Base-by-base conservation (phyloP, 2,888 invertebrate species). In the Bembecia ichneumoniformis region DNA sequence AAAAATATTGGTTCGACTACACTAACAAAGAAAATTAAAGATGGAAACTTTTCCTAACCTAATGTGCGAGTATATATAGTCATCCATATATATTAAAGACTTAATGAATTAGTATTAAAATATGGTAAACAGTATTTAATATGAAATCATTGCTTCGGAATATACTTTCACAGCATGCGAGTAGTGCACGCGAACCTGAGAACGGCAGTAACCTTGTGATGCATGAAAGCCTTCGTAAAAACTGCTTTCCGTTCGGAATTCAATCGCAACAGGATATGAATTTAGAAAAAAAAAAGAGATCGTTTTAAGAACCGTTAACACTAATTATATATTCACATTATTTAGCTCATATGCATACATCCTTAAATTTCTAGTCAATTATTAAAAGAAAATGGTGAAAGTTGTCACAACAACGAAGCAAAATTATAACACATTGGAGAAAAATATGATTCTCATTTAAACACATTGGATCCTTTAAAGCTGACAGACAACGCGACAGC, bases 121-220 rank as follows among this genome's bases (percentile, higher is more conserved):
- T 82, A 84, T 86, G 80, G 77, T 77, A 83, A 82, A 78, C 28
- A 28, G 9, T 80, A 69, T 78, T 74, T 63, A 66, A 69, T 54
- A 74, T 71, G 71, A 81, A 83, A 71, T 77, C 73, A 73, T 66
- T 72, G 74, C 65, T 71, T 71, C 78, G 61, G 82, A 82, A 82
- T 80, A 82, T 80, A 86, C 86, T 86, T 87, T 86, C 86, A 83
- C 84, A 73, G 71, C 66, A 74, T 64, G 59, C 72, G 66, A 62
- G 74, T 78, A 79, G 64, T 72, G 79, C 81, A 82, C 80, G 77
- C 77, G 64, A 77, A 71, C 72, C 68, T 65, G 64, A 68, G 62
- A 63, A 51, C 63, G 66, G 49, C 71, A 73, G 66, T 74, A 79
- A 75, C 77, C 77, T 78, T 73, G 68, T 65, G 54, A n/a, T 65